These are phyloP conservation scores for Hemibagrus guttatus DNA, from an alignment of 2,797 vertebrate genomes.

Conservation along the genomic window DNA sequence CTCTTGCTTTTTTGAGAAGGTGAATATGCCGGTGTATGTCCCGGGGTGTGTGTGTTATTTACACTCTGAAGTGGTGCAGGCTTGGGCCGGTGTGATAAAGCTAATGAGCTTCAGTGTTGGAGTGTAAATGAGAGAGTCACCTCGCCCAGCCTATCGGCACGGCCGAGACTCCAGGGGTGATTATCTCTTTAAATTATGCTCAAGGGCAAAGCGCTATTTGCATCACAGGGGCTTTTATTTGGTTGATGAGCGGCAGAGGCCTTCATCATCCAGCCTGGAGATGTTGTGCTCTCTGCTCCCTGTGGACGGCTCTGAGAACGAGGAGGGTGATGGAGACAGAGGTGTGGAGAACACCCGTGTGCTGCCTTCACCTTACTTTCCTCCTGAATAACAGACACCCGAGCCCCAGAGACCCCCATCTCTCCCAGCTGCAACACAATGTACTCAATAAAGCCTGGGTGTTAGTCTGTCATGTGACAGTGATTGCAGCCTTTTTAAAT, in stretches of 20 bases:
- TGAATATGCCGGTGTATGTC: constrained; percentile 15
- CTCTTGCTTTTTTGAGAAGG: constrained; percentile 12
- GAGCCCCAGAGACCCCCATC: constrained; percentile 85
- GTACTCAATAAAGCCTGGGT: constrained; percentile 74
- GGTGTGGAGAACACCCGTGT: constrained; percentile 38
- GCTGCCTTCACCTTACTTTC: constrained; percentile 40
- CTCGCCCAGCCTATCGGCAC: constrained; percentile 68
- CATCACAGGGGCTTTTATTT: constrained; percentile 80
- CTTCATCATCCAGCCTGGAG: constrained; percentile 57
- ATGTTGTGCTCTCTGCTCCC: constrained; percentile 52
- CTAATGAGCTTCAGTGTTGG: constrained; percentile 98
- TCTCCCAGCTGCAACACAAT: constrained; percentile 48
- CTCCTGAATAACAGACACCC: constrained; percentile 84
- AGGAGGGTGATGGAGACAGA: constrained; percentile 36
- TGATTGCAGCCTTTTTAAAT: constrained; percentile 47
- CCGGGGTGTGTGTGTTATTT: constrained; percentile 78
- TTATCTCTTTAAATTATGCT: constrained; percentile 99
- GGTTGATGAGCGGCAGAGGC: constrained; percentile 53
- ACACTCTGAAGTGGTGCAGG: constrained; percentile 84
- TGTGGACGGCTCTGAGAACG: constrained; percentile 39
- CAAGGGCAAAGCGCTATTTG: constrained; percentile 99
- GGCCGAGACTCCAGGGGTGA: constrained; percentile 83
- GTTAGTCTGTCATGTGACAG: constrained; percentile 78
- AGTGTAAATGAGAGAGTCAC: constrained; percentile 93
- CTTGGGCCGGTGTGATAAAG: constrained; percentile 91